Conservation (phyloP, 2,797 vertebrate species). For the Cuculus canorus region DNA sequence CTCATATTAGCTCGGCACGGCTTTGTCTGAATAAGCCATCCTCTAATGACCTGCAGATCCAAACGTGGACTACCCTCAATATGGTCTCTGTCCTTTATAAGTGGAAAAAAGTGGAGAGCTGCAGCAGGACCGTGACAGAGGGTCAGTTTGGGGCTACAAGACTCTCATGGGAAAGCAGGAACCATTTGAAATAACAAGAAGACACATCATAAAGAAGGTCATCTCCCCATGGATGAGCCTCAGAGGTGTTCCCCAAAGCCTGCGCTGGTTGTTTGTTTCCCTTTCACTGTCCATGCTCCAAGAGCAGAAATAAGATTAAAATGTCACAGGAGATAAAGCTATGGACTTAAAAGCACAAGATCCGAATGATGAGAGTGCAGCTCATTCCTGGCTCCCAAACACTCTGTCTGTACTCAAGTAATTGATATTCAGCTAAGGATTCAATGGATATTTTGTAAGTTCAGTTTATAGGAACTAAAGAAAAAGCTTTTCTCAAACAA, state of each 20-base stretch:
- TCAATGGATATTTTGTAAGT: neutral
- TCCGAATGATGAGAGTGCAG: neutral
- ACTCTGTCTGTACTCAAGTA: neutral
- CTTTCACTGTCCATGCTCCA: neutral
- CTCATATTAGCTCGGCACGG: fast-evolving
- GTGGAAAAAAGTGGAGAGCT: fast-evolving
- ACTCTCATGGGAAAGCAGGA: neutral
- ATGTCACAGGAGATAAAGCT: neutral
- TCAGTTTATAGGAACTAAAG: neutral
- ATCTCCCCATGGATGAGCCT: neutral
- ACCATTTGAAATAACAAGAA: neutral
- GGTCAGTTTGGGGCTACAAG: neutral
- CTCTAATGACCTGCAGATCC: fast-evolving
- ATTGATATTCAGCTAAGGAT: neutral
- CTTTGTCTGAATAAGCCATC: neutral
- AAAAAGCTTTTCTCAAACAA: neutral
- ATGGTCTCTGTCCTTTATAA: fast-evolving
- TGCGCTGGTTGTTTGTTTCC: neutral
- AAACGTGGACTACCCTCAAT: neutral
- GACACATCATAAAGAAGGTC: neutral
- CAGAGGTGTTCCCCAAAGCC: neutral
- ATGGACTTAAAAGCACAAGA: neutral
- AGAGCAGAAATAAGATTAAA: neutral
- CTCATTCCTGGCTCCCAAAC: neutral
- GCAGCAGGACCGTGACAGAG: neutral